Evolutionary conservation across 2,113 vertebrate genomes (phyloP).

Genomic region (Tylochromis polylepis): DNA sequence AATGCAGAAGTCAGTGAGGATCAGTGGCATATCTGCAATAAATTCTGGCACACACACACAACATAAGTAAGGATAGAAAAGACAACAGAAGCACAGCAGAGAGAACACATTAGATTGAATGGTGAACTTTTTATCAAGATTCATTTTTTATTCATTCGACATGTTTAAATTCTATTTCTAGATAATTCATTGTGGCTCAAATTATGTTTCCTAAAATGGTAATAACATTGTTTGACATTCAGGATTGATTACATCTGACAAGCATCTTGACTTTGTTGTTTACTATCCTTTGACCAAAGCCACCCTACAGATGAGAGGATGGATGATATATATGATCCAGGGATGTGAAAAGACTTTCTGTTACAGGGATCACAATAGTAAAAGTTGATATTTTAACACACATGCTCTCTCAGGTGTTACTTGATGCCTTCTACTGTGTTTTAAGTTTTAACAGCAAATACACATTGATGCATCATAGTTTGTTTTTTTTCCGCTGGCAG

Average conservation of each 20-base stretch:
- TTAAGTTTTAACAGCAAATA: neutral
- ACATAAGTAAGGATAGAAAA: neutral
- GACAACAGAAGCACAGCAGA: neutral
- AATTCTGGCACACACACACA: neutral
- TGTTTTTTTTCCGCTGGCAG: neutral
- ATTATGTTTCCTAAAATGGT: neutral
- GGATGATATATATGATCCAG: neutral
- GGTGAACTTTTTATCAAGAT: neutral
- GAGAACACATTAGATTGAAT: conserved; percentile 1
- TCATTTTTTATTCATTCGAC: conserved; percentile 14
- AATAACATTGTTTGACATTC: neutral
- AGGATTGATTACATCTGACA: neutral
- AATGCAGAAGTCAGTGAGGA: conserved; percentile 3
- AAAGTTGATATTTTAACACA: neutral
- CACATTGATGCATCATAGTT: neutral
- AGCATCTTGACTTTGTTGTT: neutral
- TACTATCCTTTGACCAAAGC: neutral
- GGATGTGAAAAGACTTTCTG: neutral
- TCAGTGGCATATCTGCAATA: neutral
- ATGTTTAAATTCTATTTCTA: conserved; percentile 29
- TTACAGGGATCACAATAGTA: neutral
- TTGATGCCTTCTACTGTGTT: neutral
- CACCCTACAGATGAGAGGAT: neutral
- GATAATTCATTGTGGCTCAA: neutral
- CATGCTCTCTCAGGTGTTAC: neutral